Evolutionary conservation across 2,797 vertebrate species (phyloP), one percentile per base, ranked within the genome.

Genomic region (Coracias cyanogaster): DNA sequence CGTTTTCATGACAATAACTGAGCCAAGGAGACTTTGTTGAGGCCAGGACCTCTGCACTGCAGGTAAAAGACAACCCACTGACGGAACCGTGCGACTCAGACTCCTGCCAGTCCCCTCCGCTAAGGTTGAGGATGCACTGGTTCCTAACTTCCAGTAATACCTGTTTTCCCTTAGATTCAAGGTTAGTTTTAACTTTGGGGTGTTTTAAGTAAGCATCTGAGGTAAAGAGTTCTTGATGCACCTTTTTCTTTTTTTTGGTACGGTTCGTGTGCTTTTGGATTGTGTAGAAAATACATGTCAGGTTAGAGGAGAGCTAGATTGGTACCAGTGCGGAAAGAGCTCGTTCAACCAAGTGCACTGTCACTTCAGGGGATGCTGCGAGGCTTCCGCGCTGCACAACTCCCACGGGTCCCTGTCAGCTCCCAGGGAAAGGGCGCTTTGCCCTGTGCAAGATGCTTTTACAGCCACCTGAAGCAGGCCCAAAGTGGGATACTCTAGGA

Each of bases 181-280:
- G 70, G 43, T 84, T 18, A 81, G 74, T 46, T 93, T 77, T 4
- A 80, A 48, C 94, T 93, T 96, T 96, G 94, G 95, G 92, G 82
- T 96, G 81, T 49, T 89, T 78, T n/a, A 37, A 60, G 48, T 41
- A 51, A 96, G 76, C 91, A 87, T 90, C 90, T 98, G 94, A 94
- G 91, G 87, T 96, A 95, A 60, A 91, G n/a, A 73, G 91, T 82
- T 96, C 93, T 94, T 86, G 82, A 77, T 51, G 90, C 91, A 96
- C 94, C 94, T 91, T 89, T 52, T 15, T 7, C 13, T 11, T 11
- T 5, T 31, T 29, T 98, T 97, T 97, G 97, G 95, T 97, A 96
- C 95, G 65, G 58, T 80, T 66, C 35, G 7, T 91, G 80, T 95
- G 89, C 61, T 94, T 89, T 86, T 94, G 70, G 93, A 97, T 25